Evolutionary conservation across 2,888 invertebrate species (phyloP), one percentile per base, ranked within the genome.

Genomic region (Caenorhabditis afra): DNA sequence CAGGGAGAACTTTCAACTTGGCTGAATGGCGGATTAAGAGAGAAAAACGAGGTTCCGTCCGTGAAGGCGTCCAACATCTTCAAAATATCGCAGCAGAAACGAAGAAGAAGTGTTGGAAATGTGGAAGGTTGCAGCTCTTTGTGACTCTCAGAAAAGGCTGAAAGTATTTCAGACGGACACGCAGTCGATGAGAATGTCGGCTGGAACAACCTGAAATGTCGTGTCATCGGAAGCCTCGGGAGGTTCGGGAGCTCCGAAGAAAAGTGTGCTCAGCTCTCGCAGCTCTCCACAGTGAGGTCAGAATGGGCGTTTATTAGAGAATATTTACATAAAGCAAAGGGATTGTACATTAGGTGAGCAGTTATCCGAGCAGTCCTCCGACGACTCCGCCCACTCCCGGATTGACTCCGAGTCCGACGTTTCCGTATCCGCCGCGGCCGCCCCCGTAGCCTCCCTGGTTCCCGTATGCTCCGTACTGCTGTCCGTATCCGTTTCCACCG

Each of bases 311-410:
- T 64, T 73, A 70, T 71, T 62, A 53, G 18, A 14, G 18, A 37
- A 39, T 50, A 58, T 52, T 71, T 58, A 73, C 62, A 64, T 73
- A 73, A 73, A 73, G 64, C 64, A 55, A 7, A 20, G n/a, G 14
- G 18, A 18, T 58, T 23, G 35, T 45, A 52, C 37, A 50, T 16
- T 7, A 45, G 35, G 44, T 47, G 23, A 55, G 8, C 22, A 22
- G 22, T 67, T 67, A 75, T 44, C 75, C 75, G 23, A 75, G 61
- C 55, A 75, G 49, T 61, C 75, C 67, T 67, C 75, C 75, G 50
- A 75, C 75, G 12, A 67, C 44, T 62, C 75, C 75, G 53, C 75
- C 74, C n/a, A 74, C 53, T 59, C 73, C 74, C 44, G 67, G 75
- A n/a, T 62, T 61, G n/a, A 75, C 75, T 61, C 75, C 75, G 16